These are phyloP conservation scores for Ditylenchus dipsaci DNA, from an alignment of 1,140 invertebrate genomes.

Conservation along the genomic window DNA sequence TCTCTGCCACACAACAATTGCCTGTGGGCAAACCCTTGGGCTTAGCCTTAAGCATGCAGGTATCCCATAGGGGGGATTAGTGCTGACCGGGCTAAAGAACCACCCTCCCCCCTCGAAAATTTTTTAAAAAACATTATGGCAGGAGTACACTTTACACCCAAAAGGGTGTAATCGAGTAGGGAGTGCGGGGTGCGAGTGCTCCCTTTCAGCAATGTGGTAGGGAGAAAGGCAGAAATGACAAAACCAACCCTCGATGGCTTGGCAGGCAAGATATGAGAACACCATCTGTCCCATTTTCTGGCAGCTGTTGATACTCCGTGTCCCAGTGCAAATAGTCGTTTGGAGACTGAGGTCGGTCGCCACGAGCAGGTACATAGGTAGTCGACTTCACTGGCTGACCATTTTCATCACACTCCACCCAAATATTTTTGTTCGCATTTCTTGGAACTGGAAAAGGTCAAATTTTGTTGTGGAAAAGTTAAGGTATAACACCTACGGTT, in stretches of 20 bases:
- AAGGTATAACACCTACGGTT: conserved; percentile 27
- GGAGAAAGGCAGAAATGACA: no score
- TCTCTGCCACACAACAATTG: no score
- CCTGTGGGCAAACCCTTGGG: no score
- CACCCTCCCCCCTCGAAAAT: no score
- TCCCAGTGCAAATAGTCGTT: conserved; percentile 22
- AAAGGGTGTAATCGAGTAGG: no score
- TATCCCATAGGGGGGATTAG: no score
- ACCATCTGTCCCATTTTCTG: conserved; percentile 21
- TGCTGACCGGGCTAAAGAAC: no score
- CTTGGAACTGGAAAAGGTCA: conserved; percentile 23
- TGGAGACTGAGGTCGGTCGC: conserved; percentile 38
- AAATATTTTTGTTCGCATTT: conserved; percentile 22
- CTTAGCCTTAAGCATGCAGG: no score
- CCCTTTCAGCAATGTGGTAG: no score
- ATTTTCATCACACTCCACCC: conserved; percentile 51
- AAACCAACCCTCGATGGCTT: not conserved
- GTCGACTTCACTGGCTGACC: conserved; percentile 43
- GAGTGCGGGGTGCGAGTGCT: no score
- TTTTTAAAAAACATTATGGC: no score
- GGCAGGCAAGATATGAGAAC: conserved; percentile 8
- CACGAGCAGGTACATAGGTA: conserved; percentile 38
- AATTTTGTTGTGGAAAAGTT: not conserved
- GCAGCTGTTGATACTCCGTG: conserved; percentile 3
- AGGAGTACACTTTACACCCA: no score